Conservation (phyloP, 2,888 invertebrate genomes). For the Amphimallon solstitiale region DNA sequence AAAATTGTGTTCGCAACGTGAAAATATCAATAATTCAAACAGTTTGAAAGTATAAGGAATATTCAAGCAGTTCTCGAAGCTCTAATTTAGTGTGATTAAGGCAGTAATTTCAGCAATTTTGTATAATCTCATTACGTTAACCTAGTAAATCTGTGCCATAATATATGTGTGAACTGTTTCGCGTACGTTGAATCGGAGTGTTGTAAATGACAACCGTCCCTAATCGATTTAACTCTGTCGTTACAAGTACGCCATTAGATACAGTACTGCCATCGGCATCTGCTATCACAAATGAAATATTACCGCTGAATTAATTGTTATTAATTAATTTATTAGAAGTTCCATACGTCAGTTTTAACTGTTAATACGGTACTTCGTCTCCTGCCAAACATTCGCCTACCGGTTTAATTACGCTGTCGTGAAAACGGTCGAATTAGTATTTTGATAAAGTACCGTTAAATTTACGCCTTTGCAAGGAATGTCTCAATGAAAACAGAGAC, state of each 20-base stretch:
- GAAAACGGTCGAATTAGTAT: neutral
- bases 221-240: slow-evolving; percentile 56
- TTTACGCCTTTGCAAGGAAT: too few relatives aligned
- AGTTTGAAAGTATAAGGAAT: neutral
- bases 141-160: slow-evolving; percentile 43
- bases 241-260: slow-evolving; percentile 56
- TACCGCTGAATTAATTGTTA: slow-evolving; percentile 55
- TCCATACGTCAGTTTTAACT: slow-evolving; percentile 27
- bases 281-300: slow-evolving; percentile 53
- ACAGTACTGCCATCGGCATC: slow-evolving; percentile 56
- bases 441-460: too few relatives aligned
- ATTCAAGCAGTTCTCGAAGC: slow-evolving; percentile 12
- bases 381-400: slow-evolving; percentile 2
- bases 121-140: slow-evolving; percentile 43
- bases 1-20: too few relatives aligned
- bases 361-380: slow-evolving; percentile 10
- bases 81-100: slow-evolving; percentile 3
- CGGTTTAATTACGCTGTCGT: slow-evolving; percentile 3
- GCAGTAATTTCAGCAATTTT: slow-evolving; percentile 42
- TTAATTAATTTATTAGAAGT: slow-evolving; percentile 53
- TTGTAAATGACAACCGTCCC: slow-evolving; percentile 56
- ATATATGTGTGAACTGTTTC: slow-evolving; percentile 45
- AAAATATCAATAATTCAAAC: slow-evolving; percentile 1
- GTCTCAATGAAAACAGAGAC: too few relatives aligned
- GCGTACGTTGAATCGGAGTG: slow-evolving; percentile 42